These are phyloP conservation scores for Lacanobia oleracea DNA, from an alignment of 2,888 invertebrate species.

Conservation along the genomic window DNA sequence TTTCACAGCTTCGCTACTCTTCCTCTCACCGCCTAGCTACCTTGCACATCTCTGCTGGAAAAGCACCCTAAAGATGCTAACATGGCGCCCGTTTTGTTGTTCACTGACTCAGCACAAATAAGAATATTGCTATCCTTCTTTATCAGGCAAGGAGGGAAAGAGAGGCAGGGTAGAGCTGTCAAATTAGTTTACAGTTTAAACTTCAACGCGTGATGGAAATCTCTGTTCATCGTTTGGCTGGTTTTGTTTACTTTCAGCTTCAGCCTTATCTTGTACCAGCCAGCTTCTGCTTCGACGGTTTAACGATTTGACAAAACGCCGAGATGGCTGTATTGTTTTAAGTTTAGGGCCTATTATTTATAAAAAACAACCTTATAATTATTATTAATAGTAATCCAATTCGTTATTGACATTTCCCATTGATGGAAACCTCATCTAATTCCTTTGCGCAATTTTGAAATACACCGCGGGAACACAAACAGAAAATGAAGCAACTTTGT, in stretches of 20 bases:
- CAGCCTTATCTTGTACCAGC: neutral
- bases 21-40: neutral
- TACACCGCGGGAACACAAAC: neutral
- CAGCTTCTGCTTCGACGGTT: neutral
- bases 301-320: neutral
- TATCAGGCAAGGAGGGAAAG: neutral
- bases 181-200: conserved; percentile 32
- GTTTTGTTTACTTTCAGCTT: conserved; percentile 12
- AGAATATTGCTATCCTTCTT: conserved; percentile 1
- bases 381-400: no score
- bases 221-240: neutral
- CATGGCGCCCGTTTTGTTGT: conserved; percentile 38
- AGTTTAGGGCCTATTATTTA: no score
- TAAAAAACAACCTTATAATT: no score
- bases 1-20: no score
- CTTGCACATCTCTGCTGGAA: neutral
- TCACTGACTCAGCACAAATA: conserved; percentile 42
- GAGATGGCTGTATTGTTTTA: neutral
- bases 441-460: neutral
- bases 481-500: no score
- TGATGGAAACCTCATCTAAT: neutral
- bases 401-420: no score
- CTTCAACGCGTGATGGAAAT: conserved; percentile 12
- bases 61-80: conserved; percentile 13
- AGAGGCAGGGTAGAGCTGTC: neutral